Base-by-base conservation (phyloP, 2,113 vertebrate species). In the Ciconia maguari region DNA sequence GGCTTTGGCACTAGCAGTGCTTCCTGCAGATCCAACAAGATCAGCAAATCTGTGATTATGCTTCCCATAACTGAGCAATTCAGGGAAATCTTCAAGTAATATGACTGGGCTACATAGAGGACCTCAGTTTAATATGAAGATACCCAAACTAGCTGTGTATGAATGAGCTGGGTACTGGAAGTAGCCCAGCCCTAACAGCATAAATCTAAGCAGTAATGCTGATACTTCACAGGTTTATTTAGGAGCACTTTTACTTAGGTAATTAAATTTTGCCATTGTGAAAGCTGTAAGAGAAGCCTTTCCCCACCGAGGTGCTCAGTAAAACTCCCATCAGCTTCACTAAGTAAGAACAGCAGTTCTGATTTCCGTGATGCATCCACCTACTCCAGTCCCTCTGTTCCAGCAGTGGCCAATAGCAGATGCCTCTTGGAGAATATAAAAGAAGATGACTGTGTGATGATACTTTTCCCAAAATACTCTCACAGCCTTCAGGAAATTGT, bases 401-500 rank as follows among this genome's bases (percentile, higher is more conserved):
- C 52, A 82, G 52, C 22, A 68, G 16, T 34, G 57, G 57, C 66
- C 78, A 72, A 24, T 52, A 94, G 52, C 48, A 85, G 16, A 76
- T 76, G 48, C 22, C 10, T 68, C 54, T 61, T 61, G 44, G 25
- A 93, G 65, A 82, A 87, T 34, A 78, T 82, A 87, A 87, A 89
- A 7, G 24, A 34, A 68, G 13, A 94, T 68, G 38, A 78, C 29
- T 61, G 18, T 32, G 18, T 26, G 38, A 89, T 89, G 77, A 91
- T 85, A 68, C 8, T 90, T 75, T 60, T 65, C 62, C 74, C 78
- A 83, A 94, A 96, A 91, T 61, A 61, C 36, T 69, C 65, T 84
- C 65, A 61, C 44, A 72, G 74, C 52, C 81, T 74, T 87, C 82
- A 93, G 94, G 84, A 96, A 96, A 90, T 61, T 87, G 93, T 83